phyloP scores from a whole-genome alignment of 2,888 invertebrate genomes.

The Drosophila sordidula region DNA sequence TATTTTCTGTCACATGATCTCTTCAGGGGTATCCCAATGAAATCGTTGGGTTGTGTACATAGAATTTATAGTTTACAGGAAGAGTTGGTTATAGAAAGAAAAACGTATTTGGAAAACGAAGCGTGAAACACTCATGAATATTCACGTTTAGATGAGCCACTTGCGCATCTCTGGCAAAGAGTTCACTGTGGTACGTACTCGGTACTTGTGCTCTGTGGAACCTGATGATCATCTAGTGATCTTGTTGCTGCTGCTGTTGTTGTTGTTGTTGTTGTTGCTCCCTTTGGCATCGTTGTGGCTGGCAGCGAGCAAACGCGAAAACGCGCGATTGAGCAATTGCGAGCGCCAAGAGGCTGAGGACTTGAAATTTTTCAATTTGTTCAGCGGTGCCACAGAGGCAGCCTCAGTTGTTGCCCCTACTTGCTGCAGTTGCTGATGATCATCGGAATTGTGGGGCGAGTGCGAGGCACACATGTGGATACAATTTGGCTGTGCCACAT shows the following conservation, averaged over 20 bases:
- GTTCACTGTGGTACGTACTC: constrained; percentile 32
- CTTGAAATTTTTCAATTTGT: constrained; percentile 78
- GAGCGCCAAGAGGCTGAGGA: constrained; percentile 76
- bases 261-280: constrained; percentile 13
- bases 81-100: too few species aligned
- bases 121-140: background rate
- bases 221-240: constrained; percentile 36
- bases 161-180: constrained; percentile 44
- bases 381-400: constrained; percentile 35
- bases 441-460: constrained; percentile 55
- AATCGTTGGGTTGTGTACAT: too few species aligned
- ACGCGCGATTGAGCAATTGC: constrained; percentile 74
- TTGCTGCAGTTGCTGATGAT: constrained; percentile 45
- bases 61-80: too few species aligned
- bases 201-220: constrained; percentile 29
- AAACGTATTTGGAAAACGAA: too few species aligned
- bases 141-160: constrained; percentile 3
- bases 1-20: too few species aligned
- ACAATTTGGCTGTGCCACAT: constrained; percentile 78
- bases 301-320: constrained; percentile 68
- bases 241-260: constrained; percentile 1
- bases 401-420: constrained; percentile 15
- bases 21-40: too few species aligned
- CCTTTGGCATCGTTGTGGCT: constrained; percentile 42
- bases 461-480: constrained; percentile 71